phyloP scores from a whole-genome alignment of 2,113 vertebrate genomes.

The Brachyhypopomus occidentalis region DNA sequence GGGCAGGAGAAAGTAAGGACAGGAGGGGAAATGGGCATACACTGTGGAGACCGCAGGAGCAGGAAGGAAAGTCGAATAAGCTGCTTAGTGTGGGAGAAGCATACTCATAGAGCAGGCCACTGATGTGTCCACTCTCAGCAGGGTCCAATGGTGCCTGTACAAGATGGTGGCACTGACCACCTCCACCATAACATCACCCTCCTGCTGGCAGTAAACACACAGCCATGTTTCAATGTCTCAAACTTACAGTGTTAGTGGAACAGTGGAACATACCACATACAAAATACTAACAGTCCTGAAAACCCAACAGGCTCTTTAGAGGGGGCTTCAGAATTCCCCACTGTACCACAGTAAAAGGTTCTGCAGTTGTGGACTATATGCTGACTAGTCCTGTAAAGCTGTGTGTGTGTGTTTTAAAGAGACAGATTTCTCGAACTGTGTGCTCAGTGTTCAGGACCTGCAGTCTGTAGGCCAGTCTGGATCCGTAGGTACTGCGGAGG shows the following conservation, averaged over 20 bases:
- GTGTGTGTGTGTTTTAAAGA: no score
- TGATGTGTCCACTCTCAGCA: conserved; percentile 54
- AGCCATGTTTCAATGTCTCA: neutral
- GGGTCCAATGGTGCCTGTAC: conserved; percentile 59
- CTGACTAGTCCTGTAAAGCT: neutral
- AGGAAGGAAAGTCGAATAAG: no score
- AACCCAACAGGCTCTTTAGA: no score
- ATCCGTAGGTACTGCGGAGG: conserved; percentile 50
- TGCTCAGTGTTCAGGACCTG: conserved; percentile 39
- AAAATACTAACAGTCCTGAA: no score
- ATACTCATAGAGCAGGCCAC: conserved; percentile 53
- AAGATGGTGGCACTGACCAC: conserved; percentile 55
- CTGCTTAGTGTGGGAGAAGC: neutral
- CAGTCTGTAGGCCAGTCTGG: conserved; percentile 43
- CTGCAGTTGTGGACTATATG: no score
- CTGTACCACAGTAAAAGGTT: no score
- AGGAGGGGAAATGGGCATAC: neutral
- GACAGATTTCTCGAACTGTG: no score
- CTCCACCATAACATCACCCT: conserved; percentile 42
- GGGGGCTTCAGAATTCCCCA: no score
- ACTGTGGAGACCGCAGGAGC: no score
- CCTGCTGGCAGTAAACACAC: conserved; percentile 32
- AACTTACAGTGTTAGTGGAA: no score
- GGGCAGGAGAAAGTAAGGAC: neutral
- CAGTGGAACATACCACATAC: no score